Evolutionary conservation across 2,113 vertebrate species (phyloP), one percentile per base, ranked within the genome.

Genomic region (Lepus americanus): DNA sequence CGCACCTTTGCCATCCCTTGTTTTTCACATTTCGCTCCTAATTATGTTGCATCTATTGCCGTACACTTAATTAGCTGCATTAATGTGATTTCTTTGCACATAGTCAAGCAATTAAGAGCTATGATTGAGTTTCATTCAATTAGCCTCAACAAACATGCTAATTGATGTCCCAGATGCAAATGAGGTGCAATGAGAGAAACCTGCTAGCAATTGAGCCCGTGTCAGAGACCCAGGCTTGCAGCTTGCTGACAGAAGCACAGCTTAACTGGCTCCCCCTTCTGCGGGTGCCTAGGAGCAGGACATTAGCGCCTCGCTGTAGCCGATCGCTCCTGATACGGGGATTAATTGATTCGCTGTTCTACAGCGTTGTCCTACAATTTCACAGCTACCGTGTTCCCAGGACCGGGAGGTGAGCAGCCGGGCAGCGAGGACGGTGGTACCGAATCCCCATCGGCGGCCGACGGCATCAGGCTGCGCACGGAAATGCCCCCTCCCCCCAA

Each of bases 71-170:
- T 99, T 99, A 99, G 99, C 98, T 98, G 98, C 99, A 99, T 99
- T 99, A 99, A 99, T 99, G 99, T 99, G 99, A 99, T 99, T 99
- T 99, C 99, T 99, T 99, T 99, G 98, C 99, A 99, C 99, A 99
- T 99, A 99, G 99, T 99, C 98, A 98, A 98, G 98, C 99, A 99
- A 99, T 99, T 99, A 99, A 99, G 98, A 98, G 98, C 98, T 98
- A 99, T 99, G 99, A 99, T 99, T 99, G 99, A 99, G 98, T 99
- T 99, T 99, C 99, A 99, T 99, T 99, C 99, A 99, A 99, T 99
- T 99, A 99, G 99, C 98, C 99, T 99, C 99, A 98, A 99, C 99
- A 99, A 99, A 99, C 99, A 99, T 97, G 98, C 98, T 99, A 99
- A 99, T 99, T 99, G 99, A 99, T 98, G 99, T 98, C 98, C 96